A percentile compares a stretch with the other conserved stretches of the same genome.
These are phyloP conservation scores for Sebastes iracundus DNA, from an alignment of 2,797 vertebrate genomes.

Conservation along the genomic window DNA sequence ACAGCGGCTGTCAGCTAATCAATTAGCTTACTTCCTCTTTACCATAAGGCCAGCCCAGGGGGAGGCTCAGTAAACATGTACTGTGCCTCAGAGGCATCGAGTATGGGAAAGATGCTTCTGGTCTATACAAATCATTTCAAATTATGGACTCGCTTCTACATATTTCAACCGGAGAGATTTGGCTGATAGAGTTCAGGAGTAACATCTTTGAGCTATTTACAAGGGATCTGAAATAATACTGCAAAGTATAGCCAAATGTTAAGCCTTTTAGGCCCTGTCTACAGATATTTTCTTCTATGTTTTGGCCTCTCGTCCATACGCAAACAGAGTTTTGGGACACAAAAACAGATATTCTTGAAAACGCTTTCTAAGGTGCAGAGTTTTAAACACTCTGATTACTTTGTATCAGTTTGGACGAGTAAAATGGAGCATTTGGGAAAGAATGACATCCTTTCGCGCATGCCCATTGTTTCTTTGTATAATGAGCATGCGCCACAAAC, in stretches of 20 bases:
- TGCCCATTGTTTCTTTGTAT: too few species aligned
- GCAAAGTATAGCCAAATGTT: conserved; percentile 16
- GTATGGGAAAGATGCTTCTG: conserved; percentile 21
- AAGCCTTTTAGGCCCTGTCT: too few species aligned
- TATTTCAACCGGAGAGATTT: conserved; percentile 14
- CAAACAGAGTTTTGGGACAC: too few species aligned
- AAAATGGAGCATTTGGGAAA: too few species aligned
- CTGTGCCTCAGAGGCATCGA: conserved; percentile 25
- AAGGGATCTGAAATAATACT: conserved; percentile 1
- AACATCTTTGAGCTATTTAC: conserved; percentile 6
- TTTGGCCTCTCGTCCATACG: too few species aligned
- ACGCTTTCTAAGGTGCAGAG: too few species aligned
- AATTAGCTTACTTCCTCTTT: conserved; percentile 71
- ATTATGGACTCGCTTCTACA: conserved; percentile 17
- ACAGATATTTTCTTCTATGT: accelerated
- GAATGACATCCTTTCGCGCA: too few species aligned
- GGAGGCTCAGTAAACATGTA: conserved; percentile 36
- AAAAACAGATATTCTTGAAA: too few species aligned
- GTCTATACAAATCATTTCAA: conserved; percentile 35
- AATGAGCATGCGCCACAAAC: too few species aligned
- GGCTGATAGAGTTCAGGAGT: background rate
- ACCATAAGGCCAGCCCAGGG: conserved; percentile 39
- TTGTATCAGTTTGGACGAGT: too few species aligned
- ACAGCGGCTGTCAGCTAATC: conserved; percentile 68
- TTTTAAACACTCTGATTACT: too few species aligned